phyloP scores from a whole-genome alignment of 2,797 vertebrate genomes.

The Bradypodion ventrale region DNA sequence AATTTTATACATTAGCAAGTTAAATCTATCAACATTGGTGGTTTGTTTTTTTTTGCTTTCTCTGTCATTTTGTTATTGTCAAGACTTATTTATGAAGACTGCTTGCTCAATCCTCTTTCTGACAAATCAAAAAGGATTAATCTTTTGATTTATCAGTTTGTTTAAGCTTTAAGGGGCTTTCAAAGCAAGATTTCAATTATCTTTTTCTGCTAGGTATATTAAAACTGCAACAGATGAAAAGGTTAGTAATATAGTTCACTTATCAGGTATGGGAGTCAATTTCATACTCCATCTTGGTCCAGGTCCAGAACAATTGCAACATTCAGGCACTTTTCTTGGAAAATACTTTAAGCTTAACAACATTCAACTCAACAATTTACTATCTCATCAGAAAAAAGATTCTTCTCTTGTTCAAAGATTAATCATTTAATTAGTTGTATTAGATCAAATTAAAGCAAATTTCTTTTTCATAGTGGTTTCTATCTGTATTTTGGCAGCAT shows the following conservation, averaged over 20 bases:
- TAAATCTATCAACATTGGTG: not conserved
- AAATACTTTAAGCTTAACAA: not conserved
- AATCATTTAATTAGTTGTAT: not conserved
- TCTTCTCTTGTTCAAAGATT: not conserved
- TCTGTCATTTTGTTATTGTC: not conserved
- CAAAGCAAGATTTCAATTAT: slow-evolving; percentile 33
- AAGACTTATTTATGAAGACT: not conserved
- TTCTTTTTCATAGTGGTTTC: no score
- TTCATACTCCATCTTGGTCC: not conserved
- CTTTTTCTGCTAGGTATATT: not conserved
- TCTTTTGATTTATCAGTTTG: slow-evolving; percentile 37
- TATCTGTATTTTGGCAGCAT: no score
- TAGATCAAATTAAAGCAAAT: no score
- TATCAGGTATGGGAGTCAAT: not conserved
- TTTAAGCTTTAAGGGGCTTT: slow-evolving; percentile 19
- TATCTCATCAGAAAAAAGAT: not conserved
- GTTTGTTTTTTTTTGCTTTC: not conserved
- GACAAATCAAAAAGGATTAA: slow-evolving; percentile 23
- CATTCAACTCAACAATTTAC: not conserved
- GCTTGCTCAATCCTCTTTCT: slow-evolving; percentile 4
- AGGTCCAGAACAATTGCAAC: not conserved
- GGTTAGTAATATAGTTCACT: not conserved
- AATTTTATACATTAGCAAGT: not conserved
- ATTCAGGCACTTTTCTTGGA: not conserved
- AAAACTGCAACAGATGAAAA: not conserved